Conservation (phyloP, 2,113 vertebrate genomes). For the Trogon melanurus region DNA sequence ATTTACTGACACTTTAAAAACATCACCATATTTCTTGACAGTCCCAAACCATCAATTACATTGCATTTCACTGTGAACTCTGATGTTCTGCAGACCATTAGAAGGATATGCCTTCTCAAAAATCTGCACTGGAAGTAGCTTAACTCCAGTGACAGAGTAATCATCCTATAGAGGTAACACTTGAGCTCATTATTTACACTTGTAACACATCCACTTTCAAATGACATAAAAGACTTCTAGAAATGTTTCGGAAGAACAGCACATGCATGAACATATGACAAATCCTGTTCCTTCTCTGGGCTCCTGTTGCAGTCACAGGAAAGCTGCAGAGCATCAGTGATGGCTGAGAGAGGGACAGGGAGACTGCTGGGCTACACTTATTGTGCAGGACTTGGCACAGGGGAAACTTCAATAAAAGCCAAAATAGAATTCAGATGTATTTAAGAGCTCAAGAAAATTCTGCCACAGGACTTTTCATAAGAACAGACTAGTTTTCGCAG, state of each 20-base stretch:
- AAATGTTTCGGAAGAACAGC: neutral
- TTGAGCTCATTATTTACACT: neutral
- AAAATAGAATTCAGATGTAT: accelerated
- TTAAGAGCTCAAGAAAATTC: neutral
- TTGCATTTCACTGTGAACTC: neutral
- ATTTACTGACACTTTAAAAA: neutral
- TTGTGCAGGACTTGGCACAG: neutral
- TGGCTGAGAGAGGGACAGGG: neutral
- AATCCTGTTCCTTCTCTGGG: neutral
- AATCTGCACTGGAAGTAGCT: neutral
- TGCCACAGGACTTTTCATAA: neutral
- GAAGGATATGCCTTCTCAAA: neutral
- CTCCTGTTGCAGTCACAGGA: neutral
- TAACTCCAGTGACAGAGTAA: neutral
- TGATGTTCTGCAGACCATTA: neutral
- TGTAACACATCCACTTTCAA: neutral
- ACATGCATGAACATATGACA: neutral
- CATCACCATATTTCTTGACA: neutral
- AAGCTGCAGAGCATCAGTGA: neutral
- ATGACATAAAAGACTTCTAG: neutral
- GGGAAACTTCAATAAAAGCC: neutral
- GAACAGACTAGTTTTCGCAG: neutral
- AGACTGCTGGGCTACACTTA: neutral
- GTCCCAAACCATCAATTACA: neutral
- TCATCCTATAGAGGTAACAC: neutral